These are phyloP conservation scores for Gymnocephalus cernua DNA, from an alignment of 2,113 vertebrate genomes.

Conservation along the genomic window DNA sequence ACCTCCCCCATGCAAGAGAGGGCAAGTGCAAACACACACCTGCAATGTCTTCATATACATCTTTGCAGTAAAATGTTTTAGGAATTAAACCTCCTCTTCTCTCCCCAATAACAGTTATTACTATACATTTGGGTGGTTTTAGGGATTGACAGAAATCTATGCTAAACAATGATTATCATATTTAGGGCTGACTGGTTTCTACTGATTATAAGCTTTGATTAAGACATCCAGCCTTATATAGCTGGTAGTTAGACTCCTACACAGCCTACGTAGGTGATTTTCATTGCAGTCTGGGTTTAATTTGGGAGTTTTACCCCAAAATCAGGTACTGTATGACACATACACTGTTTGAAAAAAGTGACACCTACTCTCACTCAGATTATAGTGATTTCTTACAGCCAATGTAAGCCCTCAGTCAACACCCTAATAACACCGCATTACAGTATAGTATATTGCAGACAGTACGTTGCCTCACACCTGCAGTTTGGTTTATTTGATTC, in stretches of 20 bases:
- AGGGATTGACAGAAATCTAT: conserved; percentile 46
- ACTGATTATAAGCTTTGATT: conserved; percentile 59
- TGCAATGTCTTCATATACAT: conserved; percentile 53
- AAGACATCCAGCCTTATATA: conserved; percentile 24
- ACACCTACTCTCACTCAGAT: conserved; percentile 61
- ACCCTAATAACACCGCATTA: conserved; percentile 16
- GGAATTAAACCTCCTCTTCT: conserved; percentile 43
- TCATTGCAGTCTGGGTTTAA: conserved; percentile 46
- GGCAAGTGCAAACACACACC: conserved; percentile 77
- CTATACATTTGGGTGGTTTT: conserved; percentile 58
- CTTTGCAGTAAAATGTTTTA: conserved; percentile 37
- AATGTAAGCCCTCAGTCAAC: conserved; percentile 25
- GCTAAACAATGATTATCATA: conserved; percentile 77
- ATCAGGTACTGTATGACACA: conserved; percentile 40
- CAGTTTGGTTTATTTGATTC: background rate
- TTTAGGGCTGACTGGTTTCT: conserved; percentile 50
- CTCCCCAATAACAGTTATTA: conserved; percentile 74
- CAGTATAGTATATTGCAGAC: background rate
- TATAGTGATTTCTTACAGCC: conserved; percentile 41
- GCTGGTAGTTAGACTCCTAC: conserved; percentile 44
- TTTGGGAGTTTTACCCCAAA: conserved; percentile 57
- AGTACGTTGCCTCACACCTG: background rate
- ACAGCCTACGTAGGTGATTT: conserved; percentile 42
- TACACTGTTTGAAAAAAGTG: conserved; percentile 41
- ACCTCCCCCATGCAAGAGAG: conserved; percentile 38